Conservation (phyloP, 1,140 invertebrate species). For the Hyles euphorbiae region DNA sequence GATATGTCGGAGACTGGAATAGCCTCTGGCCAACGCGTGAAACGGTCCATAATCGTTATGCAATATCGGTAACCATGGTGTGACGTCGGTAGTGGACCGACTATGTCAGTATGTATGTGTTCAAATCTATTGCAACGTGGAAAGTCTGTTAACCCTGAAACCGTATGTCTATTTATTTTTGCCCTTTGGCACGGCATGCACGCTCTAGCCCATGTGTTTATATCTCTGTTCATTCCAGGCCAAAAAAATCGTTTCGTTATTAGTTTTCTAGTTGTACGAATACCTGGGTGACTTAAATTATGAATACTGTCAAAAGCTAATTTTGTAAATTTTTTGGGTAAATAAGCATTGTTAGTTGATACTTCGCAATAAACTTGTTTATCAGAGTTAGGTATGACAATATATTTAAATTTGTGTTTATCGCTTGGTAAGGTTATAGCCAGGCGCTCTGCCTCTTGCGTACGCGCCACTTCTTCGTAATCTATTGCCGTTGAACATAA, state of each 20-base stretch:
- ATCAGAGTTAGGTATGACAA: no score
- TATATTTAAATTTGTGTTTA: no score
- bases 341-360: background rate
- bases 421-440: no score
- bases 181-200: background rate
- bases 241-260: constrained; percentile 6
- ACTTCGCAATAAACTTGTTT: no score
- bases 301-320: background rate
- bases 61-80: constrained; percentile 5
- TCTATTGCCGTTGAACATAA: background rate
- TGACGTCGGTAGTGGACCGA: constrained; percentile 3
- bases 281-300: background rate
- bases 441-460: background rate
- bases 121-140: background rate
- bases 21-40: constrained; percentile 3
- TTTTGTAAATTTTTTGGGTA: background rate
- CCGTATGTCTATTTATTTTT: constrained; percentile 5
- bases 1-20: constrained; percentile 1
- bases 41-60: constrained; percentile 4
- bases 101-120: constrained; percentile 6
- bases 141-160: background rate
- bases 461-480: background rate
- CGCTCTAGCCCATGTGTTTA: background rate
- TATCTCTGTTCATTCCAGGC: constrained; percentile 6
- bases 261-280: background rate